Conservation (phyloP, 2,888 invertebrate species). For the Myopa tessellatipennis region DNA sequence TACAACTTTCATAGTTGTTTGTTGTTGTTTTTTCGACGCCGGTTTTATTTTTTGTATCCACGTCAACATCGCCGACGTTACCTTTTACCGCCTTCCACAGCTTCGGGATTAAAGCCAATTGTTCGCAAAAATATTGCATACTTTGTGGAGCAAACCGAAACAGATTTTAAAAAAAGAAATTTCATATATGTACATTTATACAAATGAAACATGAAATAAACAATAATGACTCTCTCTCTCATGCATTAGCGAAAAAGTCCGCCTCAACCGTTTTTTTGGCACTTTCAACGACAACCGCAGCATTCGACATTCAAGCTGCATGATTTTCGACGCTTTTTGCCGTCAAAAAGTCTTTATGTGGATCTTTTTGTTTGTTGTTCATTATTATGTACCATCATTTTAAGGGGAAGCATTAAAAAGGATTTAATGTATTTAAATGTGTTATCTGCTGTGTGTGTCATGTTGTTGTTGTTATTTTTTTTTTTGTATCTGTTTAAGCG, state of each 20-base stretch:
- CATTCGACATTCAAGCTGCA: conserved; percentile 46
- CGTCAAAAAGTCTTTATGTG: conserved; percentile 60
- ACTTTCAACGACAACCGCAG: conserved; percentile 10
- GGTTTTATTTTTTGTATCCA: conserved; percentile 25
- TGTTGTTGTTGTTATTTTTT: conserved; percentile 10
- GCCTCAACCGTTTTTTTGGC: neutral
- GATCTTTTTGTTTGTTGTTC: conserved; percentile 43
- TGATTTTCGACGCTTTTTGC: conserved; percentile 56
- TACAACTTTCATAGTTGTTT: neutral
- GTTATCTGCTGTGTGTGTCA: conserved; percentile 57
- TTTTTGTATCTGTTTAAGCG: neutral
- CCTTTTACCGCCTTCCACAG: conserved; percentile 8
- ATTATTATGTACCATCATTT: conserved; percentile 39
- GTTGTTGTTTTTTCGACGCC: conserved; percentile 19
- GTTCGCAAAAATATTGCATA: conserved; percentile 54
- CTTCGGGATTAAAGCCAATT: conserved; percentile 31
- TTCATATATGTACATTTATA: no score
- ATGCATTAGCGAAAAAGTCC: no score
- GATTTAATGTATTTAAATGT: conserved; percentile 63
- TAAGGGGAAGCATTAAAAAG: conserved; percentile 43
- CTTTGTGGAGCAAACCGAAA: conserved; percentile 50
- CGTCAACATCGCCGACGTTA: neutral
- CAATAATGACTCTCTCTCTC: no score
- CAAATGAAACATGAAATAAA: no score
- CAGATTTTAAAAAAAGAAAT: conserved; percentile 23